These are phyloP conservation scores for Anniella stebbinsi DNA, from an alignment of 2,797 vertebrate species.

Conservation along the genomic window DNA sequence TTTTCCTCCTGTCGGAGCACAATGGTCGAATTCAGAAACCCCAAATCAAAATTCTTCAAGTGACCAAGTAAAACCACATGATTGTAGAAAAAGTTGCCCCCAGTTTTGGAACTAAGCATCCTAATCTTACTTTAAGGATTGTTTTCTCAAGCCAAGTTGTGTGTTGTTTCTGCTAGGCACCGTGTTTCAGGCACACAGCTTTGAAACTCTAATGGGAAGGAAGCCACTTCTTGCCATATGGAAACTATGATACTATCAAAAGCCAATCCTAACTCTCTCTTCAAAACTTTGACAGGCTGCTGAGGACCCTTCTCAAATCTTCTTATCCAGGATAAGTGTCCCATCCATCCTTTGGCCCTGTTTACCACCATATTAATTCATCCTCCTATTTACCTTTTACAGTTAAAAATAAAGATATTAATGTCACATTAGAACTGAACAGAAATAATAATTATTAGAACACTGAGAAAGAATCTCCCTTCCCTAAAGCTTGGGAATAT, in stretches of 20 bases:
- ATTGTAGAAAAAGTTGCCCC: slow-evolving; percentile 26
- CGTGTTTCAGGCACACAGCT: background rate
- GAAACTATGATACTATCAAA: background rate
- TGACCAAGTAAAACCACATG: slow-evolving; percentile 54
- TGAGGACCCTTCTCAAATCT: background rate
- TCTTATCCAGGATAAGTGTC: background rate
- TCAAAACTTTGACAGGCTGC: background rate
- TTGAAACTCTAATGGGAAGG: background rate
- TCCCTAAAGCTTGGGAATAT: accelerated
- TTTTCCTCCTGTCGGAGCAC: slow-evolving; percentile 59
- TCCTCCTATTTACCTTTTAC: background rate
- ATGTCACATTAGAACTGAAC: background rate
- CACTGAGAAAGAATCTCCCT: slow-evolving; percentile 10
- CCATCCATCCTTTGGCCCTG: background rate
- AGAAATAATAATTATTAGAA: slow-evolving; percentile 17
- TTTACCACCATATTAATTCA: background rate
- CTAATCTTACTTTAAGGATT: background rate
- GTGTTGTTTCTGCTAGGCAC: background rate
- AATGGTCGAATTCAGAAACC: slow-evolving; percentile 56
- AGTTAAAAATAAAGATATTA: slow-evolving; percentile 8
- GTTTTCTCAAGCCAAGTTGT: slow-evolving; percentile 31
- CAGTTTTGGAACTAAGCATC: slow-evolving; percentile 27
- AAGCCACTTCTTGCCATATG: background rate
- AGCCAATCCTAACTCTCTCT: background rate
- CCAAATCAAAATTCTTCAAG: slow-evolving; percentile 55